Percentiles rank a stretch among this genome's conserved stretches.
Evolutionary conservation across 2,113 vertebrate genomes (phyloP).

Genomic region (Turnix velox): DNA sequence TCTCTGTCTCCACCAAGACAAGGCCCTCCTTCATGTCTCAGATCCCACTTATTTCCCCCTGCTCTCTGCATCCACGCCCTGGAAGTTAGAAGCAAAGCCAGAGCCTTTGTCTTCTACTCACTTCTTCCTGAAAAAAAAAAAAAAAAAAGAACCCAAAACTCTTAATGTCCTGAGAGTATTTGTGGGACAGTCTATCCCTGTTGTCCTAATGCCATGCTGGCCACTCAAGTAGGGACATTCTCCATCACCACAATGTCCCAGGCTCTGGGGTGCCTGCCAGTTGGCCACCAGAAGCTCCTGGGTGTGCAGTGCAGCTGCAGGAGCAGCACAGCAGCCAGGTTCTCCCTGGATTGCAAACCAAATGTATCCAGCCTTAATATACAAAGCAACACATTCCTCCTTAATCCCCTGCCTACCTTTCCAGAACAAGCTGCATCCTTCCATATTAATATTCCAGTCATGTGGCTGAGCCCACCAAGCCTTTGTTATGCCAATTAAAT

Average conservation of each 20-base stretch:
- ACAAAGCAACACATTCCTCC: neutral
- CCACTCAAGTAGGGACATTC: accelerated
- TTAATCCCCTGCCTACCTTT: neutral
- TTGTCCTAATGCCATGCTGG: neutral
- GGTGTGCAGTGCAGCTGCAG: accelerated
- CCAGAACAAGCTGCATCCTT: neutral
- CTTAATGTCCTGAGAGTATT: neutral
- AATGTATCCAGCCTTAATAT: neutral
- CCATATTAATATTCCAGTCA: conserved; percentile 40
- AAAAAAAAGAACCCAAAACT: no score
- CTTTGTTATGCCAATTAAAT: conserved; percentile 44
- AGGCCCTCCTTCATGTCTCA: neutral
- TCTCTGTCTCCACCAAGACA: neutral
- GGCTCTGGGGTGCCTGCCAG: neutral
- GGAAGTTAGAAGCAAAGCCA: neutral
- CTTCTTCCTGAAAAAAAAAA: neutral
- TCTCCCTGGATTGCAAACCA: neutral
- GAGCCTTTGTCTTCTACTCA: neutral
- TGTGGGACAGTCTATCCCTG: neutral
- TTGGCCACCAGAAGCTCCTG: accelerated
- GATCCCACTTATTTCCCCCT: neutral
- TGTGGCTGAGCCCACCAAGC: neutral
- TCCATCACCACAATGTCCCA: accelerated
- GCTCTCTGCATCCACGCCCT: accelerated
- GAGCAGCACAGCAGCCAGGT: neutral